Conservation (phyloP, 2,888 invertebrate genomes). For the Apoda limacodes region DNA sequence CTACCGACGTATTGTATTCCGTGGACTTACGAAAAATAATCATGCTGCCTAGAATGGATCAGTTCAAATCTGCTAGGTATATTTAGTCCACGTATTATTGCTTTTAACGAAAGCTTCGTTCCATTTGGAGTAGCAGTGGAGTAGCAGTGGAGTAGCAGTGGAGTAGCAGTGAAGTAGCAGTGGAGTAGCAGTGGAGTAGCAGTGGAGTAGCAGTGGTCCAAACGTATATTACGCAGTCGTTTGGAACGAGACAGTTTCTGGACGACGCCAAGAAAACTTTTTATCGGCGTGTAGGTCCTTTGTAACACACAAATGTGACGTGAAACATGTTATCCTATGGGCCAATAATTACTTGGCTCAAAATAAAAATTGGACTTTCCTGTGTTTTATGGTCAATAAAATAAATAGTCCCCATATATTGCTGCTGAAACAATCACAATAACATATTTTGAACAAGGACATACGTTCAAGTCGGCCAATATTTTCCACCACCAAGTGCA, state of each 20-base stretch:
- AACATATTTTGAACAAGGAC: slow-evolving; percentile 20
- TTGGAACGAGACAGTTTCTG: slow-evolving; percentile 15
- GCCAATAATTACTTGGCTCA: slow-evolving; percentile 21
- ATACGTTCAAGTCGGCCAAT: slow-evolving; percentile 22
- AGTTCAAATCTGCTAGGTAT: slow-evolving; percentile 16
- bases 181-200: too few species aligned
- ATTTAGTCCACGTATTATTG: slow-evolving; percentile 16
- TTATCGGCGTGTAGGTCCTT: slow-evolving; percentile 15
- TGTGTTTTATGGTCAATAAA: slow-evolving; percentile 16
- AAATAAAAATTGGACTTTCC: slow-evolving; percentile 22
- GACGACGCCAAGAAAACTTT: slow-evolving; percentile 16
- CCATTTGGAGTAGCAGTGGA: slow-evolving; percentile 14
- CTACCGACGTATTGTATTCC: slow-evolving; percentile 9
- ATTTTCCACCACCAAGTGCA: slow-evolving; percentile 21
- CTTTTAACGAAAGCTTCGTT: slow-evolving; percentile 20
- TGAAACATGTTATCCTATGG: slow-evolving; percentile 15
- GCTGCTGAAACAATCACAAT: slow-evolving; percentile 15
- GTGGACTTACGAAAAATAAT: slow-evolving; percentile 18
- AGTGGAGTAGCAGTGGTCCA: too few species aligned
- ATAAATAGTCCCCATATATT: slow-evolving; percentile 19
- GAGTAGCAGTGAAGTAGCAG: too few species aligned
- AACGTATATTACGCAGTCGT: too few species aligned
- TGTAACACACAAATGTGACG: slow-evolving; percentile 14
- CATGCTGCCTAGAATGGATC: slow-evolving; percentile 18
- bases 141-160: too few species aligned